Evolutionary conservation across 2,113 vertebrate species (phyloP).

Genomic region (Stomatorhinus ivindoensis): DNA sequence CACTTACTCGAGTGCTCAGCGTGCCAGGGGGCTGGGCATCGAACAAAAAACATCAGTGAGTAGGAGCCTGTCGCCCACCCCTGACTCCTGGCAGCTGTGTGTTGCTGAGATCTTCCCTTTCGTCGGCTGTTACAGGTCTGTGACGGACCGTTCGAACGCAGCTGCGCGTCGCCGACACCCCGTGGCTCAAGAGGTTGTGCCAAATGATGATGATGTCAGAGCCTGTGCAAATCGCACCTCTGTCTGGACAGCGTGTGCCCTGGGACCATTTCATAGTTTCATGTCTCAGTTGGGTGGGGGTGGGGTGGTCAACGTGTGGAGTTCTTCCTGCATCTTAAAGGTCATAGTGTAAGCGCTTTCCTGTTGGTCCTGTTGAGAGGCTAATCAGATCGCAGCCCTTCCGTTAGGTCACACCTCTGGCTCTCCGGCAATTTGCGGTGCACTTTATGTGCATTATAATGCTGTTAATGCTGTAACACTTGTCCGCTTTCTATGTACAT

Average conservation of each 20-base stretch:
- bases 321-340: background rate
- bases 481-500: background rate
- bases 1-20: background rate
- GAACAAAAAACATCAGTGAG: slow-evolving; percentile 8
- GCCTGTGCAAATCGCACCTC: background rate
- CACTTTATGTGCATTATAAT: background rate
- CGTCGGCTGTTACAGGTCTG: background rate
- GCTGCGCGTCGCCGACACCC: background rate
- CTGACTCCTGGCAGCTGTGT: background rate
- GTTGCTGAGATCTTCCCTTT: background rate
- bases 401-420: background rate
- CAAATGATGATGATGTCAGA: background rate
- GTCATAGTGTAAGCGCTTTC: background rate
- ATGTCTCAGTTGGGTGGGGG: background rate
- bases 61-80: slow-evolving; percentile 39
- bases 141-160: background rate
- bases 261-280: background rate
- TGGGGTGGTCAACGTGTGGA: background rate
- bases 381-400: background rate
- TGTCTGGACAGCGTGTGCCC: background rate
- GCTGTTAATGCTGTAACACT: background rate
- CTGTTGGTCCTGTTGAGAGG: background rate
- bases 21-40: background rate
- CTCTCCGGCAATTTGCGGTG: background rate
- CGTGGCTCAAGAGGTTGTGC: background rate